These are phyloP conservation scores for Venustaconcha ellipsiformis DNA, from an alignment of 1,140 invertebrate genomes.

Conservation along the genomic window DNA sequence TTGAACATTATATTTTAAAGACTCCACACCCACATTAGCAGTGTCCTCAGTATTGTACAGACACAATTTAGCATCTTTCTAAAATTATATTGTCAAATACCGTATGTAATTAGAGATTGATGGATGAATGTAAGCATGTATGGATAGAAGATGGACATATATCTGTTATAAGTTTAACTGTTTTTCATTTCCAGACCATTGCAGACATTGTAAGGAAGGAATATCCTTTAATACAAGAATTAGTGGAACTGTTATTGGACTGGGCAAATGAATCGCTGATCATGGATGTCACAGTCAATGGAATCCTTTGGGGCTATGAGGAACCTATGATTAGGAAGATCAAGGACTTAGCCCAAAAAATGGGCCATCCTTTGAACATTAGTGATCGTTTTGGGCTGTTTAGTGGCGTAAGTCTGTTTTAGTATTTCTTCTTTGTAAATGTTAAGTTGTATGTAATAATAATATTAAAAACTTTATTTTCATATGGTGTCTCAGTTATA, in stretches of 20 bases:
- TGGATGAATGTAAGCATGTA: no score
- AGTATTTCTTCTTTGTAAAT: not conserved
- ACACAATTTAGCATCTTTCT: no score
- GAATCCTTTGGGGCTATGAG: slow-evolving; percentile 40
- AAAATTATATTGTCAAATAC: no score
- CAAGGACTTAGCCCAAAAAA: not conserved
- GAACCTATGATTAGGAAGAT: slow-evolving; percentile 32
- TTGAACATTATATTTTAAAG: no score
- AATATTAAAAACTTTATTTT: no score
- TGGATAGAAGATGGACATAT: no score
- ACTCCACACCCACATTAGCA: no score
- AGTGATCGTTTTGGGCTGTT: slow-evolving; percentile 33
- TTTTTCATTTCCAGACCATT: slow-evolving; percentile 27
- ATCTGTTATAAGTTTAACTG: not conserved
- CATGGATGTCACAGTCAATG: slow-evolving; percentile 19
- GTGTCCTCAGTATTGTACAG: no score
- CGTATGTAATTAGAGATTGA: no score
- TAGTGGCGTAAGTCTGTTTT: slow-evolving; percentile 18
- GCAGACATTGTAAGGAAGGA: slow-evolving; percentile 30
- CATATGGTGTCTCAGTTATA: no score
- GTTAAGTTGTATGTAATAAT: not conserved
- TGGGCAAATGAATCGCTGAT: slow-evolving; percentile 21
- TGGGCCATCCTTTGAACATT: slow-evolving; percentile 18
- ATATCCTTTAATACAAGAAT: slow-evolving; percentile 9
- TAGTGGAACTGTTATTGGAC: slow-evolving; percentile 7